Evolutionary conservation across 2,888 invertebrate species (phyloP).

Genomic region (Venusia cambrica): DNA sequence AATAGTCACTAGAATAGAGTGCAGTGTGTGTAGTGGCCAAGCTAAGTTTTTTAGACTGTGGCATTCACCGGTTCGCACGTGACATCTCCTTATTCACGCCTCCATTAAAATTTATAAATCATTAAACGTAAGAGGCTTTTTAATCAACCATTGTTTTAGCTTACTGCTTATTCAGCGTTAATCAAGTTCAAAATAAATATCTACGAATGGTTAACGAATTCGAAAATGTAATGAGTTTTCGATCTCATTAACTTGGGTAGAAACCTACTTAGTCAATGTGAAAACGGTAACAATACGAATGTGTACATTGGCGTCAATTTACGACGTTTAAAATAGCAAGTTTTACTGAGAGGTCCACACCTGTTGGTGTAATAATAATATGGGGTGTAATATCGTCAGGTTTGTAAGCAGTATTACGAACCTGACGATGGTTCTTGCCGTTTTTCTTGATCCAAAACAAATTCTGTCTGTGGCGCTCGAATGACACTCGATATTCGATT

Average conservation of each 20-base stretch:
- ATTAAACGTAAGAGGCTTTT: conserved; percentile 48
- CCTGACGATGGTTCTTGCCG: no score
- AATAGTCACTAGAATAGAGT: neutral
- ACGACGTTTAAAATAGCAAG: no score
- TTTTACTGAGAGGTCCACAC: no score
- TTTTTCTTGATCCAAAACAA: no score
- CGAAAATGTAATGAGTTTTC: conserved; percentile 13
- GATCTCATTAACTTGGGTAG: conserved; percentile 15
- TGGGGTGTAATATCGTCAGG: no score
- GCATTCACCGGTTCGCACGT: conserved; percentile 27
- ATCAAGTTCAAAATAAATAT: conserved; percentile 18
- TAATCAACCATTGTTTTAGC: conserved; percentile 63
- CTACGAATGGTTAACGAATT: conserved; percentile 11
- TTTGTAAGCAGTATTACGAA: no score
- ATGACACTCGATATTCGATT: no score
- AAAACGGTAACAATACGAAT: no score
- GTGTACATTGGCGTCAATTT: no score
- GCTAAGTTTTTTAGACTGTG: conserved; percentile 4
- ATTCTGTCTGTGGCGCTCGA: no score
- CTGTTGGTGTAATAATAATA: no score
- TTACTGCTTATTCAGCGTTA: conserved; percentile 21
- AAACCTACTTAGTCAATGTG: conserved; percentile 1
- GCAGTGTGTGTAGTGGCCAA: neutral
- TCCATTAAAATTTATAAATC: conserved; percentile 50
- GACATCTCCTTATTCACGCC: conserved; percentile 38